Conservation (phyloP, 2,113 vertebrate species). For the Pelvicachromis taeniatus region DNA sequence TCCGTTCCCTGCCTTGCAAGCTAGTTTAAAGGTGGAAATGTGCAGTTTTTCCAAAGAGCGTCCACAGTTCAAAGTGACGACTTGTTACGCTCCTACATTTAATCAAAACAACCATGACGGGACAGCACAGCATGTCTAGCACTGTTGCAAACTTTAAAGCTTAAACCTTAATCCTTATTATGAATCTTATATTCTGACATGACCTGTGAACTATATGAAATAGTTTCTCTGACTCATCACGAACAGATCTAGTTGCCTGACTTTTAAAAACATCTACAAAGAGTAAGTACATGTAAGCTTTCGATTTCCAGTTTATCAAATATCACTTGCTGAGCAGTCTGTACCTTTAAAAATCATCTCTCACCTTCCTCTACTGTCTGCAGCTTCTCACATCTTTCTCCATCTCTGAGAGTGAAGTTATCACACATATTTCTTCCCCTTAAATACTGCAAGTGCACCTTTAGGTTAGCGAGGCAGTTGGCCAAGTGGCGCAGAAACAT, state of each 20-base stretch:
- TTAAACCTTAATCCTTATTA: neutral
- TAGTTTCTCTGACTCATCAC: neutral
- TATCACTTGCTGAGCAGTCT: neutral
- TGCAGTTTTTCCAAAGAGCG: neutral
- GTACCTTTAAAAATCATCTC: neutral
- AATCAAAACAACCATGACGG: neutral
- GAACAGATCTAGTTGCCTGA: rapidly evolving
- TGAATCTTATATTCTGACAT: neutral
- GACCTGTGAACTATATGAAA: neutral
- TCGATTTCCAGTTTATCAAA: neutral
- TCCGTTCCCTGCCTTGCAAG: neutral
- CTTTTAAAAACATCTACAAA: neutral
- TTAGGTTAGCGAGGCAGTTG: neutral
- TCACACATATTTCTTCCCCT: neutral
- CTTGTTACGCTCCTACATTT: neutral
- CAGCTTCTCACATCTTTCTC: neutral
- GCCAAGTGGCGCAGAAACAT: neutral
- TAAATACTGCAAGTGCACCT: neutral
- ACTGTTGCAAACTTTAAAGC: no score
- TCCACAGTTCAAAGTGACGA: neutral
- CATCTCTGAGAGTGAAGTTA: neutral
- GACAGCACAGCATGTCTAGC: neutral
- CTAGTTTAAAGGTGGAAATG: neutral
- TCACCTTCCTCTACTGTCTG: neutral
- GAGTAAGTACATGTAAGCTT: neutral